Evolutionary conservation across 2,888 invertebrate species (phyloP), one percentile per base, ranked within the genome.

Genomic region (Parthenolecanium corni): DNA sequence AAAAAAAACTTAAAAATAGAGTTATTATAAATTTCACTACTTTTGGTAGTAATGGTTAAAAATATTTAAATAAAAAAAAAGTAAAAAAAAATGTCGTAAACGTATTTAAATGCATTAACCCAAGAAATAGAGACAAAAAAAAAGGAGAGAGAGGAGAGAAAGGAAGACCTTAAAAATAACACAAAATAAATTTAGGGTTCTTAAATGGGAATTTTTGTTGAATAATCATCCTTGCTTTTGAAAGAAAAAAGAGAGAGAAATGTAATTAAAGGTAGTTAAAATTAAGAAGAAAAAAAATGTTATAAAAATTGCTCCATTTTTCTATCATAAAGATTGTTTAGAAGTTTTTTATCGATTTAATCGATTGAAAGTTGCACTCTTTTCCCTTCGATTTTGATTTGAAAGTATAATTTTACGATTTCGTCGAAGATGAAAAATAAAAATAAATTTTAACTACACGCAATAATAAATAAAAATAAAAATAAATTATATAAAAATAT

Each of bases 91-190:
- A 21, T 61, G 36, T 61, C 61, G 51, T 61, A 49, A 61, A 61
- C 49, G 40, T 61, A 61, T 61, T 61, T 61, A 61, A 61, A 61
- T 61, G 61, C 61, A 61, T 61, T 49, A 61, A 51, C 31, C 61
- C 51, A 61, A 61, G 42, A 61, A 61, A 40, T 16, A 53, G 40
- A 53, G 18, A 53, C 18, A 16, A 31, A 31, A 16, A 31, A 31
- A 53, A 53, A 31, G 24, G 21, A 53, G 16, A 52, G 25, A 20
- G 14, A n/a, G n/a, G n/a, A n/a, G 25, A 52, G 31, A 38, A 38
- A 53, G 5, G 18, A 51, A 58, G 46, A 18, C 16, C 40, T 61
- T 61, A 61, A 12, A 61, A 61, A 46, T 36, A 44, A 52, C 21
- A 46, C 31, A 62, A 62, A n/a, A 62, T 53, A 62, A 62, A 31